Percentiles rank a stretch among this genome's conserved stretches.
phyloP scores from a whole-genome alignment of 2,888 invertebrate genomes.

The Hirtodrosophila trivittata region DNA sequence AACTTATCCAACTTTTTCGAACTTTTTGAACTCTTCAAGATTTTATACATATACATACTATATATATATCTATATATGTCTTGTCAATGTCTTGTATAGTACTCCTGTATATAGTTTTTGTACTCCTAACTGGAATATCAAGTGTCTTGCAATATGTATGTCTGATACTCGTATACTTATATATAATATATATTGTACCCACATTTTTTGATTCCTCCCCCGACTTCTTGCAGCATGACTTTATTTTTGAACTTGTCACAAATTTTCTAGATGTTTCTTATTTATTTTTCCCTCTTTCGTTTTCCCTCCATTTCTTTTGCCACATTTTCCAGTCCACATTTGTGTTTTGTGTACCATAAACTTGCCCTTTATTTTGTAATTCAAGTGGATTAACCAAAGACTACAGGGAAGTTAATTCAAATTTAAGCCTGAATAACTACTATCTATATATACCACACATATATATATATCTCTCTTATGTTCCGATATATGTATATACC shows the following conservation, averaged over 20 bases:
- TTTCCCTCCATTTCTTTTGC: slow-evolving; percentile 28
- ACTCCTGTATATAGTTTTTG: slow-evolving; percentile 31
- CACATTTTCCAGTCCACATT: slow-evolving; percentile 41
- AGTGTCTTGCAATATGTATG: slow-evolving; percentile 46
- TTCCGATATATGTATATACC: slow-evolving; percentile 1
- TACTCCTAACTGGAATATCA: slow-evolving; percentile 24
- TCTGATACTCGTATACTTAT: slow-evolving; percentile 16
- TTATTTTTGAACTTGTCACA: too few relatives aligned
- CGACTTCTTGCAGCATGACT: slow-evolving; percentile 54
- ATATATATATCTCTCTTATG: slow-evolving; percentile 7
- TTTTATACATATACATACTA: neutral
- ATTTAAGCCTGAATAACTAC: slow-evolving; percentile 53
- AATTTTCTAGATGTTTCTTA: slow-evolving; percentile 11
- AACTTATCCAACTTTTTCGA: slow-evolving; percentile 8
- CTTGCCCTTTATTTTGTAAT: slow-evolving; percentile 63
- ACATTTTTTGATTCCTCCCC: too few relatives aligned
- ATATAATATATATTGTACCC: slow-evolving; percentile 20
- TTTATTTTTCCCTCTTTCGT: slow-evolving; percentile 7
- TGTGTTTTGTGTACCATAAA: slow-evolving; percentile 42
- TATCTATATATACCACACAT: neutral
- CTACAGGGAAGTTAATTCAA: slow-evolving; percentile 77
- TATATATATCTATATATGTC: slow-evolving; percentile 33
- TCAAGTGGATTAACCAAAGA: slow-evolving; percentile 72
- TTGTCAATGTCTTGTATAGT: slow-evolving; percentile 48
- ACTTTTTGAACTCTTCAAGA: neutral